Percentiles rank a stretch among this genome's conserved stretches.
phyloP scores from a whole-genome alignment of 1,140 invertebrate genomes.

The Bombus affinis region DNA sequence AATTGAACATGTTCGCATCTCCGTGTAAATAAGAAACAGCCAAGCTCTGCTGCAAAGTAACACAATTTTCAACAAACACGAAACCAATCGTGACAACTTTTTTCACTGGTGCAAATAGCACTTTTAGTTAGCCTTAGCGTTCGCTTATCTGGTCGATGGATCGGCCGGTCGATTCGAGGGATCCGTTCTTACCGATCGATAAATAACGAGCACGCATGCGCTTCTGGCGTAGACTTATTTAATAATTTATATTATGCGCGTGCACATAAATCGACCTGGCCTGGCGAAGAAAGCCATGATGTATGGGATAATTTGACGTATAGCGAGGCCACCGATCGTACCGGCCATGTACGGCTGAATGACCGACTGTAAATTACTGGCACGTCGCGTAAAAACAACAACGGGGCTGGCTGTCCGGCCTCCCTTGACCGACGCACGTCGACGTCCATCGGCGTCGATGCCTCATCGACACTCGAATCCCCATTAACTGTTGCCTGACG shows the following conservation, averaged over 20 bases:
- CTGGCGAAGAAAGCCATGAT: conserved; percentile 80
- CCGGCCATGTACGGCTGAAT: conserved; percentile 80
- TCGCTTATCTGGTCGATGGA: conserved; percentile 25
- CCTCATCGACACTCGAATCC: conserved; percentile 78
- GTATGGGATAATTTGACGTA: conserved; percentile 83
- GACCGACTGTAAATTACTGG: conserved; percentile 82
- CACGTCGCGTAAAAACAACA: conserved; percentile 78
- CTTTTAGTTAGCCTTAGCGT: neutral
- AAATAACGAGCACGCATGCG: conserved; percentile 36
- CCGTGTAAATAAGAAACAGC: neutral
- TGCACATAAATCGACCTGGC: conserved; percentile 79
- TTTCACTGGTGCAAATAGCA: neutral
- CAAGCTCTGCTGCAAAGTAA: neutral
- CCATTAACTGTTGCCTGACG: conserved; percentile 64
- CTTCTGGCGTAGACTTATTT: conserved; percentile 74
- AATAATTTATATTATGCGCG: conserved; percentile 83
- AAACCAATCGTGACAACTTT: conserved; percentile 13
- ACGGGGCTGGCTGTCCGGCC: conserved; percentile 55
- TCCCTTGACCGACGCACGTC: conserved; percentile 70
- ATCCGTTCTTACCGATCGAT: conserved; percentile 51
- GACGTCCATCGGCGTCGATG: conserved; percentile 73
- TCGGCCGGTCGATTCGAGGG: conserved; percentile 22
- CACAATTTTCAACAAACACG: conserved; percentile 32
- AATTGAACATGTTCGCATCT: neutral
- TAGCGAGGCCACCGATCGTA: conserved; percentile 78